A percentile compares a stretch with the other conserved stretches of the same genome.
Conservation (phyloP, 2,797 vertebrate species). For the Poliocrania exsul region DNA sequence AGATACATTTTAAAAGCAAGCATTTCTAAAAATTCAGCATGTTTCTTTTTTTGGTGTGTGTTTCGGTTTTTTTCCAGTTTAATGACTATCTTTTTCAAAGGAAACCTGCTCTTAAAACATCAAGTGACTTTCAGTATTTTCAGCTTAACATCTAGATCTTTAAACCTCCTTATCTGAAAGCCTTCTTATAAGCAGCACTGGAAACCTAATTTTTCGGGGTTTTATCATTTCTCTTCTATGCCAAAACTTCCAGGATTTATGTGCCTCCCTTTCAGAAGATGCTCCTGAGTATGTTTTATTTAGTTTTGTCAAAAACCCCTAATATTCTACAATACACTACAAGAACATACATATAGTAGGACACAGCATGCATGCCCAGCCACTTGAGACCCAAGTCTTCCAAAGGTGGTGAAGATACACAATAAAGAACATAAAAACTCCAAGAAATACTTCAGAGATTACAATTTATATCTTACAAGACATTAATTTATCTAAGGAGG, state of each 20-base stretch:
- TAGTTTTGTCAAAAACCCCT: not conserved
- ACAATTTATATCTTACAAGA: not conserved
- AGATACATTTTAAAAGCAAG: not conserved
- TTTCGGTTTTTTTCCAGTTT: not conserved
- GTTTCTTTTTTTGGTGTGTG: not conserved
- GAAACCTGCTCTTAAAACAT: not conserved
- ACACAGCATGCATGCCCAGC: not conserved
- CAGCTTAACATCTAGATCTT: not conserved
- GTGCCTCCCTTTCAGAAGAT: not conserved
- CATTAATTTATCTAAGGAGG: not conserved
- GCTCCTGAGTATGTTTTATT: not conserved
- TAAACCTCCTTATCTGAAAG: not conserved
- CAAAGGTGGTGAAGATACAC: not conserved
- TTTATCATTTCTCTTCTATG: not conserved
- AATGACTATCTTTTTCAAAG: not conserved
- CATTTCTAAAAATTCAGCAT: not conserved
- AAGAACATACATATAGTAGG: not conserved
- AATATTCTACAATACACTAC: not conserved
- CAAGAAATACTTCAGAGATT: not conserved
- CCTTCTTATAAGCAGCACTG: not conserved
- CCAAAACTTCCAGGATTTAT: not conserved
- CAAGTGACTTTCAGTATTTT: not conserved
- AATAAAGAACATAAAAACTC: not conserved
- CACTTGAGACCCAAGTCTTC: not conserved
- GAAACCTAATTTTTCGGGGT: not conserved